Base-by-base conservation (phyloP, 2,113 vertebrate species). In the Triplophysa rosa region DNA sequence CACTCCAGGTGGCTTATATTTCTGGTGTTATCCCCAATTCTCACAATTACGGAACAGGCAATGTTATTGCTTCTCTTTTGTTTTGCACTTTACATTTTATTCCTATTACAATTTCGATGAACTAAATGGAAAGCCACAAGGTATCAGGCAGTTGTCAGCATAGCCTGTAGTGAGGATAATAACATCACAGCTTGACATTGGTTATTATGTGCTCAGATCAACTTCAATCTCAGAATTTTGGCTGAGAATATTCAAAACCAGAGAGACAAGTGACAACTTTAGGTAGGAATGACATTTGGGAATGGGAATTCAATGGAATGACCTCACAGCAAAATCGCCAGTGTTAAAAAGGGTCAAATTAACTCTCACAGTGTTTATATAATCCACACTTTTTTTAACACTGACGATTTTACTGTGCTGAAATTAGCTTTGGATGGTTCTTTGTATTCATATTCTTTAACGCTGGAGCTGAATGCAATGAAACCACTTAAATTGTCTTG, bases 401-500 rank as follows among this genome's bases (percentile, higher is more conserved):
- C n/a, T n/a, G n/a, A n/a, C n/a, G n/a, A n/a, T n/a, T n/a, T n/a
- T n/a, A n/a, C n/a, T n/a, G n/a, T n/a, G n/a, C n/a, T 79, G 77
- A 88, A 86, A 87, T 89, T 90, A 84, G 89, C 89, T 87, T 91
- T 87, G 88, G 87, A 88, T 87, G 86, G n/a, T 62, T 45, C 13
- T 10, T 61, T 62, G 8, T 9, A 37, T 74, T 40, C 62, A 8
- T 10, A 7, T 59, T 73, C 70, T 73, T 73, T 73, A 59, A 10
- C 40, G 23, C 23, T 61, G 5, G n/a, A 73, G 2, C 0, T 29
- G 71, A 42, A 45, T 62, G 37, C 37, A 45, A n/a, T 19, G 40
- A 6, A 49, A 69, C 13, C n/a, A 61, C n/a, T 19, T 63, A 7
- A 0, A 17, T 59, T 21, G 13, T 21, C 19, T 9, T 13, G 6